Conservation (phyloP, 2,797 vertebrate species). For the Gymnoscopelus microlampas region DNA sequence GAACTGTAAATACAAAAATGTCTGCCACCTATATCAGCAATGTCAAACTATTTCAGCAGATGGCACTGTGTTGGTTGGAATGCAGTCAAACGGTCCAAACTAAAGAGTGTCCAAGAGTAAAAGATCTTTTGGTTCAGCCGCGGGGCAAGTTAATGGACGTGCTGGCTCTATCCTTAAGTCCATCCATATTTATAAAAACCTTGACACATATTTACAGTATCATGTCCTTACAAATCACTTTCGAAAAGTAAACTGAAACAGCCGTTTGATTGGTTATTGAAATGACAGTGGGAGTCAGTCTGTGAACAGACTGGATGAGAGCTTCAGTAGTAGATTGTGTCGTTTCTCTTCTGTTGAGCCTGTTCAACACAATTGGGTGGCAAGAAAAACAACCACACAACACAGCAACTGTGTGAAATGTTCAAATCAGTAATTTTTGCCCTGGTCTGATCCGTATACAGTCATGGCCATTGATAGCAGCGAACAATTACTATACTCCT, state of each 20-base stretch:
- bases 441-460: constrained; percentile 15
- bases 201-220: too few species aligned
- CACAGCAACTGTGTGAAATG: constrained; percentile 5
- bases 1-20: not conserved
- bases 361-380: constrained; percentile 9
- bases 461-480: constrained; percentile 3
- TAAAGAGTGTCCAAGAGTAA: not conserved
- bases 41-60: not conserved
- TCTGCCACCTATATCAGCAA: not conserved
- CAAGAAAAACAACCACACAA: constrained; percentile 3
- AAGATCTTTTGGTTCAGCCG: not conserved
- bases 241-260: too few species aligned
- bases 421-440: not conserved
- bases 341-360: constrained; percentile 25
- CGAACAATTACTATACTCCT: not conserved
- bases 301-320: constrained; percentile 5
- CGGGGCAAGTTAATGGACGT: not conserved
- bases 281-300: not conserved
- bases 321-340: not conserved
- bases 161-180: too few species aligned
- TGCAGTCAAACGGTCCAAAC: too few species aligned
- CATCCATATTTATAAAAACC: too few species aligned
- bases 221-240: too few species aligned
- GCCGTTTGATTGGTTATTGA: too few species aligned
- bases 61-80: not conserved